Conservation (phyloP, 23 tunicate species). For the Clavelina lepadiformis region DNA sequence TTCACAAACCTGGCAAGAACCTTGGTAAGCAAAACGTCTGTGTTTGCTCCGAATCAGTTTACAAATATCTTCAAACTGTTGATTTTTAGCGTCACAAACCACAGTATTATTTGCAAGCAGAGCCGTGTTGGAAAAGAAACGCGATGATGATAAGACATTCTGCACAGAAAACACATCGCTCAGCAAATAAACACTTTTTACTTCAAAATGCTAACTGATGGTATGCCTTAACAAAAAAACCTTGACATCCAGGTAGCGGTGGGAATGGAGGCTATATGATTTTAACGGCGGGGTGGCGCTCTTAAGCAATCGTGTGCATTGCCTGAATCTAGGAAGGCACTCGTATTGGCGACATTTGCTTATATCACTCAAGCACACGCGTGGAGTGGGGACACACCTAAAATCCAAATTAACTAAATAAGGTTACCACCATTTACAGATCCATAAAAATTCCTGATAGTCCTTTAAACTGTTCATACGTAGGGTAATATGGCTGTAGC, state of each 20-base stretch:
- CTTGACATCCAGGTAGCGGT: no score
- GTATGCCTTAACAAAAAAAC: no score
- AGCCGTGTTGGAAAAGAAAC: conserved; percentile 21
- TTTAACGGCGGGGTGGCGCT: conserved; percentile 26
- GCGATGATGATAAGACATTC: conserved; percentile 29
- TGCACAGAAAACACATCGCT: neutral
- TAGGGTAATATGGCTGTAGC: no score
- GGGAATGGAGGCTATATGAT: no score
- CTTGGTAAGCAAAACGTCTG: conserved; percentile 16
- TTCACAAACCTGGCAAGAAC: conserved; percentile 28
- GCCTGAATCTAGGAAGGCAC: conserved; percentile 28
- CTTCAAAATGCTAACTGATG: no score
- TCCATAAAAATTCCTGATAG: no score
- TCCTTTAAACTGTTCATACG: no score
- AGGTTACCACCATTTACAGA: no score
- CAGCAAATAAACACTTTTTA: no score
- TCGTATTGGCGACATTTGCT: conserved; percentile 49
- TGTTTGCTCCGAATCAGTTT: conserved; percentile 9
- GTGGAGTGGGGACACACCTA: conserved; percentile 52
- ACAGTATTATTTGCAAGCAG: conserved; percentile 2
- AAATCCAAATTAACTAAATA: no score
- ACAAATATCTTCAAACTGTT: conserved; percentile 39
- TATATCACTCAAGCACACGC: conserved; percentile 34
- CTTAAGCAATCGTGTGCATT: conserved; percentile 17
- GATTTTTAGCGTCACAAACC: conserved; percentile 42